phyloP scores from a whole-genome alignment of 2,888 invertebrate genomes.

The Teleogryllus oceanicus region DNA sequence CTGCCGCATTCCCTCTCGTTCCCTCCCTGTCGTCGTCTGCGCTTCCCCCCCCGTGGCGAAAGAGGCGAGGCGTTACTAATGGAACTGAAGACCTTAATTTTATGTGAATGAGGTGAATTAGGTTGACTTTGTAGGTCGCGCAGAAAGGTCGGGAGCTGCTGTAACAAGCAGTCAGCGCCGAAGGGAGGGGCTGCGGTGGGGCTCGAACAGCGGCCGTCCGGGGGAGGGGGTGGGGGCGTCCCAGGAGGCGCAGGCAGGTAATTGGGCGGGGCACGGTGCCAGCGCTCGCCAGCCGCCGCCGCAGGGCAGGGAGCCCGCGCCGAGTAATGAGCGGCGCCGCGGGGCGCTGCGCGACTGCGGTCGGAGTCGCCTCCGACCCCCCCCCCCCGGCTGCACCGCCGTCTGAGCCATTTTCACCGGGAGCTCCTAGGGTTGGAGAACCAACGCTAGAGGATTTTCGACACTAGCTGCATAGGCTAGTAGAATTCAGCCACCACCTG shows the following conservation, averaged over 20 bases:
- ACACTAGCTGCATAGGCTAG: too few relatives aligned
- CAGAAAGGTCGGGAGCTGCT: neutral
- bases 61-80: conserved; percentile 6
- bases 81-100: conserved; percentile 8
- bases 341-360: too few relatives aligned
- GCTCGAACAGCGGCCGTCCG: neutral
- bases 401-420: too few relatives aligned
- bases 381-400: too few relatives aligned
- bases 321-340: too few relatives aligned
- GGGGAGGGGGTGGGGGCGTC: neutral
- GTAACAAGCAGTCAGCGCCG: neutral
- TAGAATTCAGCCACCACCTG: too few relatives aligned
- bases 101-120: conserved; percentile 18
- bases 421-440: too few relatives aligned
- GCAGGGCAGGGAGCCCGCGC: too few relatives aligned
- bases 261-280: conserved; percentile 9
- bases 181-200: neutral
- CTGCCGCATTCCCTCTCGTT: too few relatives aligned
- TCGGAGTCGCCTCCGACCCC: too few relatives aligned
- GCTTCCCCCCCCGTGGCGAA: neutral
- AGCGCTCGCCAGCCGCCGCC: neutral
- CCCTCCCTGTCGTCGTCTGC: too few relatives aligned
- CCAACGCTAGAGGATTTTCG: too few relatives aligned
- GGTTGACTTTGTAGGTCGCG: conserved; percentile 9
- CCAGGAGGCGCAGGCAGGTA: neutral